A percentile compares a stretch with the other conserved stretches of the same genome.
These are phyloP conservation scores for Halcyon malimbica DNA, from an alignment of 2,113 vertebrate species.

Conservation along the genomic window DNA sequence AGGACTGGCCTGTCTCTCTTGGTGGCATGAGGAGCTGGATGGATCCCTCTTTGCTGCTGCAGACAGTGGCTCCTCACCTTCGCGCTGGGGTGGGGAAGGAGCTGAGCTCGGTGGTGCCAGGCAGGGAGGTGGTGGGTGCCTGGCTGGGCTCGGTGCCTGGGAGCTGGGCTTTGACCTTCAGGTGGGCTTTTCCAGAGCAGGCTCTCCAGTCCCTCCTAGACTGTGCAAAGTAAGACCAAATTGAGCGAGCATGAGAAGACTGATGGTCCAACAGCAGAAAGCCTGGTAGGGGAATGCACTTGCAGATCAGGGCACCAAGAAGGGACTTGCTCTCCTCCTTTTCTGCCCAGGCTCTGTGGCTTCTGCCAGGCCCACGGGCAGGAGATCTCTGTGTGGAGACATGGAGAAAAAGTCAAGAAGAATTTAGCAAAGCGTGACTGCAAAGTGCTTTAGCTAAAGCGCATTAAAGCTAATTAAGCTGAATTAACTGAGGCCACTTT, in stretches of 20 bases:
- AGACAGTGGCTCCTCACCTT: rapidly evolving
- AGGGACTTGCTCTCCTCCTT: not conserved
- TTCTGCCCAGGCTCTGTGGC: not conserved
- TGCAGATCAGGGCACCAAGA: not conserved
- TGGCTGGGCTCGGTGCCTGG: rapidly evolving
- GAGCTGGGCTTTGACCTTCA: not conserved
- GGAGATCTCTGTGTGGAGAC: not conserved
- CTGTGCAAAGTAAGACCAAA: not conserved
- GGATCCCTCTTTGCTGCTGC: not conserved
- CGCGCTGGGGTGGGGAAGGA: rapidly evolving
- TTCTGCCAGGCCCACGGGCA: not conserved
- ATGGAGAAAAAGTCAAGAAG: not conserved
- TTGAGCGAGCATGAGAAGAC: not conserved
- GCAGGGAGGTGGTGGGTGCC: not conserved
- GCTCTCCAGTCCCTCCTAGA: not conserved
- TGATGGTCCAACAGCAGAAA: not conserved
- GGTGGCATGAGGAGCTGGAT: not conserved
- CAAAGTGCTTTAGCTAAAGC: conserved; percentile 28
- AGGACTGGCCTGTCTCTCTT: not conserved
- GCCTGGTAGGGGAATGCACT: not conserved
- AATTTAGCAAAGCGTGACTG: not conserved
- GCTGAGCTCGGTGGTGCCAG: rapidly evolving
- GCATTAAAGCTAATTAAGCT: conserved; percentile 17
- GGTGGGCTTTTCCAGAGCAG: not conserved
- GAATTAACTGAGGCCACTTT: not conserved